Conservation (phyloP, 1,140 invertebrate species). For the Drosophila auraria region DNA sequence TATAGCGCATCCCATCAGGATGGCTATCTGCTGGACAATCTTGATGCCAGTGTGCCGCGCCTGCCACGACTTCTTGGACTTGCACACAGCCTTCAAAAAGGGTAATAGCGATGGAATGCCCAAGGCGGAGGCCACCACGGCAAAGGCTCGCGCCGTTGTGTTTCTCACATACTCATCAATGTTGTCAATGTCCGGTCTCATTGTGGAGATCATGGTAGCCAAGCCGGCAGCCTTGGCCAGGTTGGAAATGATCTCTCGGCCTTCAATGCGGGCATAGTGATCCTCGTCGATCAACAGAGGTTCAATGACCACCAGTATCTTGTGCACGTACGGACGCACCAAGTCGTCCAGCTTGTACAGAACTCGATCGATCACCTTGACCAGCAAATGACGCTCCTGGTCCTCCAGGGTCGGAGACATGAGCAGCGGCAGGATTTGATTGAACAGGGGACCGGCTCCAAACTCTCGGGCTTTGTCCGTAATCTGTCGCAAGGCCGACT, state of each 20-base stretch:
- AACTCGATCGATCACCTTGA: constrained; percentile 99
- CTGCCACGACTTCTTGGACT: constrained; percentile 99
- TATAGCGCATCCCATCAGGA: constrained; percentile 99
- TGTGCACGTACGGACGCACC: constrained; percentile 99
- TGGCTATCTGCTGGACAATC: constrained; percentile 99
- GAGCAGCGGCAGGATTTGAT: constrained; percentile 98
- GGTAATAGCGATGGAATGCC: constrained; percentile 99
- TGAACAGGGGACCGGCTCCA: constrained; percentile 98
- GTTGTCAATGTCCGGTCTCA: constrained; percentile 99
- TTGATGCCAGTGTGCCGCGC: constrained; percentile 99
- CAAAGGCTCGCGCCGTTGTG: constrained; percentile 99
- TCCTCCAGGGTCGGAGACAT: constrained; percentile 99
- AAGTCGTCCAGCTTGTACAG: constrained; percentile 99
- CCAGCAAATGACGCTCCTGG: constrained; percentile 99
- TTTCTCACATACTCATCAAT: constrained; percentile 99
- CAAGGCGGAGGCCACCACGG: constrained; percentile 99
- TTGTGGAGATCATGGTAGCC: constrained; percentile 99
- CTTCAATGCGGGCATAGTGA: constrained; percentile 99
- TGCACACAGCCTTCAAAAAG: constrained; percentile 99
- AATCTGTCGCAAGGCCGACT: constrained; percentile 98
- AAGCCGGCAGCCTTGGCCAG: constrained; percentile 99
- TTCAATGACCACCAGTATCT: constrained; percentile 99
- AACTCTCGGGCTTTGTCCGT: constrained; percentile 99
- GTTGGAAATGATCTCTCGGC: constrained; percentile 99
- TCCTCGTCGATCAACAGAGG: constrained; percentile 99